These are phyloP conservation scores for Labroides dimidiatus DNA, from an alignment of 2,797 vertebrate species.

Conservation along the genomic window DNA sequence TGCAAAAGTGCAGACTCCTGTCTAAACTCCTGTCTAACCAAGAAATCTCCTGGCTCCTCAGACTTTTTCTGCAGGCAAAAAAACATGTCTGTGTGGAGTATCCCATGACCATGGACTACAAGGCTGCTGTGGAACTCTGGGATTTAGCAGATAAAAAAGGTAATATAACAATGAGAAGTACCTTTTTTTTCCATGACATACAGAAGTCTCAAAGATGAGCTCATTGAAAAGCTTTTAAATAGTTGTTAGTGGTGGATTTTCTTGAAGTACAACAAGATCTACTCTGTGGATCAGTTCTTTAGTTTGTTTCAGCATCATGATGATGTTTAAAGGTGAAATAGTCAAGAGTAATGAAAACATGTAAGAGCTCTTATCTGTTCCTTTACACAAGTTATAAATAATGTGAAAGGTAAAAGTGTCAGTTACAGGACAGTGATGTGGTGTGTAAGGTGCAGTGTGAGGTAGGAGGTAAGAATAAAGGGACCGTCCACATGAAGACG, in stretches of 20 bases:
- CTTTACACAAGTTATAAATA: no score
- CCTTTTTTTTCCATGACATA: background rate
- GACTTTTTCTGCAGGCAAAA: constrained; percentile 90
- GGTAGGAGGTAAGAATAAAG: no score
- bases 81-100: constrained; percentile 97
- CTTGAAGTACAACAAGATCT: no score
- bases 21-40: background rate
- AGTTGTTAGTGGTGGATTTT: background rate
- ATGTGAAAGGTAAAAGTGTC: no score
- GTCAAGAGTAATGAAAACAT: background rate
- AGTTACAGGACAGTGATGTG: no score
- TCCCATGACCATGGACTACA: constrained; percentile 87
- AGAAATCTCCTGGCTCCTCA: constrained; percentile 52
- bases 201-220: background rate
- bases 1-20: no score
- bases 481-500: no score
- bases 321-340: background rate
- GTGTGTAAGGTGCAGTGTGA: no score
- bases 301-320: background rate
- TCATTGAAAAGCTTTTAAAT: background rate
- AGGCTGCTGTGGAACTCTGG: constrained; percentile 86
- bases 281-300: background rate
- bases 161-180: constrained; percentile 61
- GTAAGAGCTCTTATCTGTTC: no score
- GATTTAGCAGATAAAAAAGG: constrained; percentile 89